phyloP scores from a whole-genome alignment of 2,797 vertebrate species.

The Neoniphon sammara region DNA sequence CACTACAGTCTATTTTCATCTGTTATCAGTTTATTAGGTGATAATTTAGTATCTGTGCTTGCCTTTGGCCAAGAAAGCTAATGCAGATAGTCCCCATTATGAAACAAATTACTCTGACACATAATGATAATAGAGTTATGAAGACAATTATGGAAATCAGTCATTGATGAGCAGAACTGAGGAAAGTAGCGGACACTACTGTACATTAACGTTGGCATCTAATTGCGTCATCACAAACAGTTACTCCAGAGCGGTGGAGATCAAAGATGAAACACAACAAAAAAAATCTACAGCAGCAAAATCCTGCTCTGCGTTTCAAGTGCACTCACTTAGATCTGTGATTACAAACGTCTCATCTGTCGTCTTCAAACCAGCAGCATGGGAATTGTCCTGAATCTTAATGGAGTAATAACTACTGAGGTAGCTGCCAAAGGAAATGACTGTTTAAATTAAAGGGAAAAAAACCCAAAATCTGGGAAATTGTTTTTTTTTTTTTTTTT shows the following conservation, averaged over 20 bases:
- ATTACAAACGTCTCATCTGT: slow-evolving; percentile 63
- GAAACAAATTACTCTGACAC: neutral
- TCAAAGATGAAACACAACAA: slow-evolving; percentile 23
- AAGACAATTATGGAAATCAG: neutral
- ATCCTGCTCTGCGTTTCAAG: slow-evolving; percentile 32
- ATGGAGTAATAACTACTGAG: slow-evolving; percentile 72
- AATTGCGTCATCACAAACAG: neutral
- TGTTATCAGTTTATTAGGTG: too few relatives aligned
- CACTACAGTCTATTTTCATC: neutral
- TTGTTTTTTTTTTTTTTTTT: slow-evolving; percentile 27
- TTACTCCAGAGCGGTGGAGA: slow-evolving; percentile 4
- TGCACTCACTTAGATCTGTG: slow-evolving; percentile 41
- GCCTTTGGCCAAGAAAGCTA: neutral
- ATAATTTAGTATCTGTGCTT: too few relatives aligned
- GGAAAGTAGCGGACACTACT: neutral
- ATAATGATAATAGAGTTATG: neutral
- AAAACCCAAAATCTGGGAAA: slow-evolving; percentile 59
- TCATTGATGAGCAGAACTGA: neutral
- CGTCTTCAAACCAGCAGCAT: slow-evolving; percentile 46
- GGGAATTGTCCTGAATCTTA: slow-evolving; percentile 67
- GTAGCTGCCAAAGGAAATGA: slow-evolving; percentile 65
- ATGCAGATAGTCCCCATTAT: neutral
- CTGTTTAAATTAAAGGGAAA: slow-evolving; percentile 68
- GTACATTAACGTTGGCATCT: neutral
- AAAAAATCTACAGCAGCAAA: slow-evolving; percentile 30